These are phyloP conservation scores for Okapia johnstoni DNA, from an alignment of 2,113 vertebrate species.

Conservation along the genomic window DNA sequence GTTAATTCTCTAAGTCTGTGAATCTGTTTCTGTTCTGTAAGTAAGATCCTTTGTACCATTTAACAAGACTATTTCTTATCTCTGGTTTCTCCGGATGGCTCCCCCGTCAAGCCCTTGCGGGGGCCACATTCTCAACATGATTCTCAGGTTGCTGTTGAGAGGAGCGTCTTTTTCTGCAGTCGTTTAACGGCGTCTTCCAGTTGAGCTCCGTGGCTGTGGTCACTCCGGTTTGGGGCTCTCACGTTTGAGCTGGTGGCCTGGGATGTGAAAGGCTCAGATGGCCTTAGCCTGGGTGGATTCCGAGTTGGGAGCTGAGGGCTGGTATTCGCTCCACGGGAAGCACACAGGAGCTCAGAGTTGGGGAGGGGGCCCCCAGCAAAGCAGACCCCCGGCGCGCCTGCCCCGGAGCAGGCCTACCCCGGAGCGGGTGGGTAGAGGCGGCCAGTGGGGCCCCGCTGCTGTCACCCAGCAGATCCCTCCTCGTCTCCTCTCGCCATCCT, in stretches of 20 bases:
- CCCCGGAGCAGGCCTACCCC: fast-evolving
- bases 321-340: not conserved
- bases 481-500: not conserved
- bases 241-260: not conserved
- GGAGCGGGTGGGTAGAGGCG: not conserved
- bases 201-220: not conserved
- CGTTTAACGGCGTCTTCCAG: not conserved
- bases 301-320: not conserved
- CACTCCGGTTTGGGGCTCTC: not conserved
- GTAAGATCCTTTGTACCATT: not conserved
- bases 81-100: not conserved
- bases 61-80: not conserved
- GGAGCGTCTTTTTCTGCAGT: not conserved
- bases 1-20: not conserved
- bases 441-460: fast-evolving
- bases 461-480: not conserved
- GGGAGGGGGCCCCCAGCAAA: fast-evolving
- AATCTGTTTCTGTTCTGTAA: not conserved
- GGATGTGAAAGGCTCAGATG: not conserved
- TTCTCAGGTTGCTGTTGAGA: not conserved
- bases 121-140: not conserved
- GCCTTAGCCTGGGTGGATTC: not conserved
- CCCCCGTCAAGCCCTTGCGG: not conserved
- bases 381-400: not conserved
- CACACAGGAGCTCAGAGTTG: not conserved